Conservation (phyloP, 1,140 invertebrate species). For the Pectinophora gossypiella region DNA sequence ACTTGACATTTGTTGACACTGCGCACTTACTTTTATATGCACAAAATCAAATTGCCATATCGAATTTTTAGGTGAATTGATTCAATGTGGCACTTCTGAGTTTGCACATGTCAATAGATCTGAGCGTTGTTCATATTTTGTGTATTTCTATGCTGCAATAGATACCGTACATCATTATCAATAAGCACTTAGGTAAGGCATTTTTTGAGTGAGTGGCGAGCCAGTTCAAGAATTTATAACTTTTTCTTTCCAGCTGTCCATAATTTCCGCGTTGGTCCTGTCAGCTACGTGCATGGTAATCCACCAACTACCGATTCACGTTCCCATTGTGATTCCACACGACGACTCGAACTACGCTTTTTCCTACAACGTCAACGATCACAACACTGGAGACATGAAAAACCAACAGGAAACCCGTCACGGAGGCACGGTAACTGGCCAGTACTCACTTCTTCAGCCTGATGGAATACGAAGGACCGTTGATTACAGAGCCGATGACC, state of each 20-base stretch:
- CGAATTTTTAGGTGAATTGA: no score
- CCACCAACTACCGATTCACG: constrained; percentile 37
- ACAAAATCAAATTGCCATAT: no score
- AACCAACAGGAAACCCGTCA: constrained; percentile 66
- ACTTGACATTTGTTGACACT: no score
- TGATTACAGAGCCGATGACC: constrained; percentile 76
- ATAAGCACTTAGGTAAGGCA: no score
- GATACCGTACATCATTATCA: no score
- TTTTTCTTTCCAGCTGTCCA: constrained; percentile 46
- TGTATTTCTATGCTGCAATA: no score
- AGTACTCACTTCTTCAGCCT: constrained; percentile 79
- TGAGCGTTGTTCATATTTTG: no score
- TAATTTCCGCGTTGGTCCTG: constrained; percentile 41
- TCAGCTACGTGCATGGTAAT: constrained; percentile 46
- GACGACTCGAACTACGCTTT: constrained; percentile 76
- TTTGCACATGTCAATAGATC: no score
- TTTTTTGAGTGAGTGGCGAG: no score
- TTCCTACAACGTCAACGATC: constrained; percentile 80
- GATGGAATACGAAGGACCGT: constrained; percentile 80
- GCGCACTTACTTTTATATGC: no score
- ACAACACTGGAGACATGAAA: constrained; percentile 70
- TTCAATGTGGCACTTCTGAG: no score
- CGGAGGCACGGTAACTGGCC: constrained; percentile 79
- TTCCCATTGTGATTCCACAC: constrained; percentile 21
- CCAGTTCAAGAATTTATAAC: no score